Evolutionary conservation across 2,113 vertebrate species (phyloP).

Genomic region (Manacus vitellinus): DNA sequence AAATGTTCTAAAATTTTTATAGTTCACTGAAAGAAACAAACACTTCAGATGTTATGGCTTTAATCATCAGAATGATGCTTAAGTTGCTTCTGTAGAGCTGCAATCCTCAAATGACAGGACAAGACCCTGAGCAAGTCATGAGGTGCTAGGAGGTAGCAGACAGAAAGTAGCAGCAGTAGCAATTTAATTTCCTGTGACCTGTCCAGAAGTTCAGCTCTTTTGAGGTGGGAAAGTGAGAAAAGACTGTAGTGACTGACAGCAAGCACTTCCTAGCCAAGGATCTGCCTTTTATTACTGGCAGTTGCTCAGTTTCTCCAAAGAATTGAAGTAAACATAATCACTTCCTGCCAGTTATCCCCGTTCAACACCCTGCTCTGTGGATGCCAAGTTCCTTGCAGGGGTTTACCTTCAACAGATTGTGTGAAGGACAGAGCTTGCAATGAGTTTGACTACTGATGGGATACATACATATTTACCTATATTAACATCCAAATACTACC

Average conservation of each 20-base stretch:
- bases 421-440: neutral
- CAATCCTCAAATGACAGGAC: neutral
- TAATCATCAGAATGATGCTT: neutral
- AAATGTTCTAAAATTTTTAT: neutral
- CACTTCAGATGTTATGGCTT: neutral
- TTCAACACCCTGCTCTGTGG: neutral
- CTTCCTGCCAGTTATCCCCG: neutral
- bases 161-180: neutral
- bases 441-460: neutral
- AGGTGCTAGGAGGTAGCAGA: neutral
- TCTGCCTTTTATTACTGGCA: neutral
- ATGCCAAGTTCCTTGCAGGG: neutral
- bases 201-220: neutral
- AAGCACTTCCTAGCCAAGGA: neutral
- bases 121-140: neutral
- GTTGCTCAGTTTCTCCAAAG: neutral
- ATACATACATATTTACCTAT: neutral
- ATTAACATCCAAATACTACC: neutral
- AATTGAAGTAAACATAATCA: neutral
- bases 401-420: neutral
- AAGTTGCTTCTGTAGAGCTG: neutral
- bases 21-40: neutral
- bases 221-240: neutral
- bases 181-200: neutral
- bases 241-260: neutral